Conservation (phyloP, 2,888 invertebrate genomes). For the Pilophorus perplexus region DNA sequence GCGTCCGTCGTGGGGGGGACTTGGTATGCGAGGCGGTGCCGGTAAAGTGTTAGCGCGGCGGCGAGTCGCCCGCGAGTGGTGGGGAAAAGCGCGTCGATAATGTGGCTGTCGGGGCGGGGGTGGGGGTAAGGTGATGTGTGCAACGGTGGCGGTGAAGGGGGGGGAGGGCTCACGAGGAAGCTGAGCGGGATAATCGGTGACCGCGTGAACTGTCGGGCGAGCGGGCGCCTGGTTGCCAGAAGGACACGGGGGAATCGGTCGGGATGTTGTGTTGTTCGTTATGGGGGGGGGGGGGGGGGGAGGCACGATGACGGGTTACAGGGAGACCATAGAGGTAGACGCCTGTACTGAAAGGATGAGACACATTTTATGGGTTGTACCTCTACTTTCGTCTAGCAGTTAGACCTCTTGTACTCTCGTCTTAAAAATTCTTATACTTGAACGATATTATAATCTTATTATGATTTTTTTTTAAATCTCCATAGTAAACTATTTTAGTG, state of each 20-base stretch:
- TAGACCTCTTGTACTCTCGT: no score
- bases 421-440: no score
- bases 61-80: neutral
- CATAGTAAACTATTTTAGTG: no score
- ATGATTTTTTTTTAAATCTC: no score
- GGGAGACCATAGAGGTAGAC: no score
- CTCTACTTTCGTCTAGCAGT: no score
- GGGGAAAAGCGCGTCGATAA: neutral
- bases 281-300: neutral
- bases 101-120: neutral
- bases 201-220: conserved; percentile 29
- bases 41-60: conserved; percentile 9
- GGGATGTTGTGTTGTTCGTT: neutral
- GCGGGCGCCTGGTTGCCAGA: conserved; percentile 17
- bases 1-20: no score
- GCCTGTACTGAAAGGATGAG: no score
- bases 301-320: no score
- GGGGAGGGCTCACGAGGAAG: conserved; percentile 29
- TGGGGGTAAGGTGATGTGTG: neutral
- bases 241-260: neutral
- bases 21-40: neutral
- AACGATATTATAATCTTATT: no score
- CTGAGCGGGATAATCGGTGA: conserved; percentile 35
- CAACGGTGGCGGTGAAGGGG: neutral
- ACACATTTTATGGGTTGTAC: no score